A percentile compares a stretch with the other conserved stretches of the same genome.
These are phyloP conservation scores for Cyprinus carpio DNA, from an alignment of 2,113 vertebrate species.

Conservation along the genomic window DNA sequence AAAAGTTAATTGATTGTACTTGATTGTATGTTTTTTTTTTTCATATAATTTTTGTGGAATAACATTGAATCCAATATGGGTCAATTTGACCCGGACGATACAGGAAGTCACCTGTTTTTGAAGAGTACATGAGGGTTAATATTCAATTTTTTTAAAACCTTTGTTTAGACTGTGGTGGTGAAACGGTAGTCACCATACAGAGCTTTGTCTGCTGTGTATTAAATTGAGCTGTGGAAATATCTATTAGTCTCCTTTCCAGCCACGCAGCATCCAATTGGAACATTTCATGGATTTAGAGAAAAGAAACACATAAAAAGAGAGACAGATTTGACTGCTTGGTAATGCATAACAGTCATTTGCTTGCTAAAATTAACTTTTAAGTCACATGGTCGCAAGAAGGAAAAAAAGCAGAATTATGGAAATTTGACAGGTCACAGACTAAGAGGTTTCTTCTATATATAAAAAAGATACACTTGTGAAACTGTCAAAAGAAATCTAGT, in stretches of 20 bases:
- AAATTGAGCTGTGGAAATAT: slow-evolving; percentile 20
- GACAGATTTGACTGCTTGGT: background rate
- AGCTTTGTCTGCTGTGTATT: slow-evolving; percentile 1
- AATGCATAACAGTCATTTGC: background rate
- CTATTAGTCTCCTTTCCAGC: background rate
- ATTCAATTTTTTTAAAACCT: background rate
- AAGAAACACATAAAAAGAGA: background rate
- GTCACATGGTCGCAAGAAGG: background rate
- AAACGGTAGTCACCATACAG: background rate
- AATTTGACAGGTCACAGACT: background rate
- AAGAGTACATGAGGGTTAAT: no score
- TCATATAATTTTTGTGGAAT: no score
- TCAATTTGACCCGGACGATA: no score
- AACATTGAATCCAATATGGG: no score
- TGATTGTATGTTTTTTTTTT: no score
- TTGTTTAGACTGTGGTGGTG: background rate
- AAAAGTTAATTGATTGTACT: no score
- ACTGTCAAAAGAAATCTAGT: background rate
- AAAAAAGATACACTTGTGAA: background rate
- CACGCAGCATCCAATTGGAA: background rate
- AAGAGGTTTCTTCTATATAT: background rate
- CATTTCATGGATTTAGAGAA: background rate
- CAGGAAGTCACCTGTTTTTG: no score
- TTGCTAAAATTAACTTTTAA: background rate
- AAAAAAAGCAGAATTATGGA: background rate